A percentile compares a stretch with the other conserved stretches of the same genome.
Conservation (phyloP, 2,113 vertebrate genomes). For the Illadopsis cleaveri region DNA sequence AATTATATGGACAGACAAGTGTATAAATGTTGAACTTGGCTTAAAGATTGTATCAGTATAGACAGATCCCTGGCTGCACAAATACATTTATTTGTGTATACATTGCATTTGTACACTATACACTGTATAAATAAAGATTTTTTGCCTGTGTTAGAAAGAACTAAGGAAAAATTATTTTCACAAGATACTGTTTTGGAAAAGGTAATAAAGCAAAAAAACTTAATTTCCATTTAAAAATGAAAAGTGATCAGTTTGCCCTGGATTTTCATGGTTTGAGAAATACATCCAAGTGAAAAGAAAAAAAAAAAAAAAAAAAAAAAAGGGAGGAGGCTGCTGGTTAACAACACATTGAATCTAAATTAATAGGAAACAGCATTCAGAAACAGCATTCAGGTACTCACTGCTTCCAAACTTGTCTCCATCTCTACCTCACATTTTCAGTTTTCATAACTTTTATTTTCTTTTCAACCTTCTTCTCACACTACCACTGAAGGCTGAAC, state of each 20-base stretch:
- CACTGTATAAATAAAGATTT: not conserved
- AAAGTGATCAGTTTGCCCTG: not conserved
- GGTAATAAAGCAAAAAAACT: not conserved
- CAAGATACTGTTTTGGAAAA: not conserved
- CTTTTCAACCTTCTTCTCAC: not conserved
- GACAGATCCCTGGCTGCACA: not conserved
- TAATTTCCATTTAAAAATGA: not conserved
- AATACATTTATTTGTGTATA: not conserved
- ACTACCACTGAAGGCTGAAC: not conserved
- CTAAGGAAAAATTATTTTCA: not conserved
- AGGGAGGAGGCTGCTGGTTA: not conserved
- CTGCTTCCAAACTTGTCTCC: not conserved
- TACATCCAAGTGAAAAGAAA: not conserved
- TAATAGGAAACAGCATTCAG: not conserved
- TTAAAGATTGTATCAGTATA: not conserved
- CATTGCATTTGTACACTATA: not conserved
- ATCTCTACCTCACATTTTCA: not conserved
- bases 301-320: not conserved
- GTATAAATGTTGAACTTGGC: not conserved
- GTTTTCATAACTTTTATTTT: not conserved
- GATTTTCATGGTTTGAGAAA: not conserved
- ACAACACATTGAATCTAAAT: not conserved
- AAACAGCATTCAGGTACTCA: not conserved
- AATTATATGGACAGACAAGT: not conserved
- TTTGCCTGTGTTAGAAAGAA: not conserved